Percentiles rank a stretch among this genome's conserved stretches.
phyloP scores from a whole-genome alignment of 1,140 invertebrate species.

The Formica selysi region DNA sequence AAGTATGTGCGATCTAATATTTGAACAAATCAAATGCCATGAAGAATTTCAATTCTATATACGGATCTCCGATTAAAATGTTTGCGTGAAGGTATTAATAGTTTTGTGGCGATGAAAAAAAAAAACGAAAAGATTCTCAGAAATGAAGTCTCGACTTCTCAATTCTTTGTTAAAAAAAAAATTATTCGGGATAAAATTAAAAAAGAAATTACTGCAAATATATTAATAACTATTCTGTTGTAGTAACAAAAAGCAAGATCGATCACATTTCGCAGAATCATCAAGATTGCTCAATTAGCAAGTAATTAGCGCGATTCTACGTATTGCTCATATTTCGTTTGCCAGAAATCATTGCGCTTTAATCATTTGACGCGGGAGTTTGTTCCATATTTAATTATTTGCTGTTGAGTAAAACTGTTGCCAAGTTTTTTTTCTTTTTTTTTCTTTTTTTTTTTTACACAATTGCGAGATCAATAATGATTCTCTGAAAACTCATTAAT shows the following conservation, averaged over 20 bases:
- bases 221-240: background rate
- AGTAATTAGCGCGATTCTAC: slow-evolving; percentile 57
- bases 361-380: background rate
- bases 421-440: too few species aligned
- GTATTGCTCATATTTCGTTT: background rate
- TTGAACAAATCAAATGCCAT: background rate
- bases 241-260: background rate
- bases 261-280: background rate
- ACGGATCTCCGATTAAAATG: background rate
- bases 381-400: slow-evolving; percentile 18
- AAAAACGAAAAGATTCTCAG: background rate
- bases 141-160: background rate
- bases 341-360: background rate
- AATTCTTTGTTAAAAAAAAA: background rate
- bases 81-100: background rate
- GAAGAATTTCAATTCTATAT: background rate
- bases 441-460: background rate
- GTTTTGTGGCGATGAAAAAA: background rate
- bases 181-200: background rate
- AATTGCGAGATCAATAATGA: slow-evolving; percentile 1
- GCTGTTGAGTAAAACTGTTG: background rate
- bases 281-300: slow-evolving; percentile 20
- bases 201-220: background rate
- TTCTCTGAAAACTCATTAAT: background rate
- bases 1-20: background rate